phyloP scores from a whole-genome alignment of 2,113 vertebrate species.

The Indri indri region DNA sequence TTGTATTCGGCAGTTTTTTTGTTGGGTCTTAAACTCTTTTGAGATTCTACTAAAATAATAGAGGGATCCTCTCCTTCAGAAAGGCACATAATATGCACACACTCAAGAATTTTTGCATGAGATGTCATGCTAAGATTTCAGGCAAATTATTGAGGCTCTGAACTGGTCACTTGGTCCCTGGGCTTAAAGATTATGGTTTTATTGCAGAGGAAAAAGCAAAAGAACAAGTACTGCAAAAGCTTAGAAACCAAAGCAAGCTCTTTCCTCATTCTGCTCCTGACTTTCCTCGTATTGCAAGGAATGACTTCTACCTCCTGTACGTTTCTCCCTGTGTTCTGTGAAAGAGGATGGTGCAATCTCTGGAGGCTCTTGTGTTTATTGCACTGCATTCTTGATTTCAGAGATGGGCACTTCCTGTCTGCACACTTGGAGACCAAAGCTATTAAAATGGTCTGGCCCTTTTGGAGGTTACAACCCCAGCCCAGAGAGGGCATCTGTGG shows the following conservation, averaged over 20 bases:
- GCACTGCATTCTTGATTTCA: background rate
- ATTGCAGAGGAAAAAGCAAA: background rate
- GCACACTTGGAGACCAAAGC: background rate
- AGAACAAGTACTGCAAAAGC: background rate
- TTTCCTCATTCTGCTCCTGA: background rate
- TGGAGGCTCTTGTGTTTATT: background rate
- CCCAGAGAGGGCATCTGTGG: background rate
- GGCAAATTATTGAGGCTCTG: background rate
- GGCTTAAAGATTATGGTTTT: background rate
- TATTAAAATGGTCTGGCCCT: background rate
- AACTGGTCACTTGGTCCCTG: background rate
- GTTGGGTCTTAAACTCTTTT: background rate
- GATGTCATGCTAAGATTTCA: background rate
- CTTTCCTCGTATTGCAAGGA: background rate
- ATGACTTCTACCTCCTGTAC: background rate
- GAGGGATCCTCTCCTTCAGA: background rate
- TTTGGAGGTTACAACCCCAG: background rate
- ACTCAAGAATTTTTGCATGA: background rate
- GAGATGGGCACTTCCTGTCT: background rate
- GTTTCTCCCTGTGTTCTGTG: fast-evolving
- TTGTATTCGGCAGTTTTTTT: background rate
- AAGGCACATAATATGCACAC: background rate
- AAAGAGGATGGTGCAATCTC: background rate
- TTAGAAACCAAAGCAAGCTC: background rate
- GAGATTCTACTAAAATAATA: background rate